phyloP scores from a whole-genome alignment of 1,140 invertebrate genomes.

The Drosophila elegans region DNA sequence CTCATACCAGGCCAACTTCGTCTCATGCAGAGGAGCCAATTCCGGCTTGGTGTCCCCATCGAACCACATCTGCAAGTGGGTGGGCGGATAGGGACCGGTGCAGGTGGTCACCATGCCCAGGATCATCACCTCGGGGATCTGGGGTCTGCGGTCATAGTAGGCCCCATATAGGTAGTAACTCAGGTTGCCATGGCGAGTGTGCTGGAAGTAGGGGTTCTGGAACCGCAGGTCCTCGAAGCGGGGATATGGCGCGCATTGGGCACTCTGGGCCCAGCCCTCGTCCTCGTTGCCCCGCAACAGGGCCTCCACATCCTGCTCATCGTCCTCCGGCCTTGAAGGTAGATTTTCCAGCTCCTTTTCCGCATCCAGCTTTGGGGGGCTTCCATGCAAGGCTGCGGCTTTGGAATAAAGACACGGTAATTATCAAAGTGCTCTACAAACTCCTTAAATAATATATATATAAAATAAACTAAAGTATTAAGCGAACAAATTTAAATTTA shows the following conservation, averaged over 20 bases:
- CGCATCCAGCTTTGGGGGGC: too few species aligned
- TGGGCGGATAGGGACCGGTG: conserved; percentile 85
- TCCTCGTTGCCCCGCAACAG: conserved; percentile 22
- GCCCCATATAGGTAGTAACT: conserved; percentile 85
- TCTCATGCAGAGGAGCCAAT: conserved; percentile 90
- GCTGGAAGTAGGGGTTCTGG: conserved; percentile 29
- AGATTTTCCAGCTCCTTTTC: too few species aligned
- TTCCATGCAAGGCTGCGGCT: too few species aligned
- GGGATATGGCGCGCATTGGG: conserved; percentile 49
- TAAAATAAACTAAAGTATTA: too few species aligned
- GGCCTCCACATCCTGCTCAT: conserved; percentile 7
- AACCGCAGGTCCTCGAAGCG: conserved; percentile 26
- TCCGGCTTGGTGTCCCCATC: conserved; percentile 89
- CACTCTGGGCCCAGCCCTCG: conserved; percentile 10
- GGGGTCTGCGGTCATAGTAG: conserved; percentile 91
- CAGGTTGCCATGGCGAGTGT: neutral
- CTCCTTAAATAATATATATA: too few species aligned
- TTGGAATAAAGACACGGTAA: too few species aligned
- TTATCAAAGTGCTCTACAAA: too few species aligned
- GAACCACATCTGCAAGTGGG: conserved; percentile 93
- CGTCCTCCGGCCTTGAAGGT: too few species aligned
- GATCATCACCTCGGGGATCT: conserved; percentile 91
- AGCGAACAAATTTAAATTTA: too few species aligned
- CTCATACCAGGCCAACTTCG: conserved; percentile 95
- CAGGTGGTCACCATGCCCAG: conserved; percentile 95